phyloP scores from a whole-genome alignment of 2,888 invertebrate genomes.

The Alentia gelatinosa region DNA sequence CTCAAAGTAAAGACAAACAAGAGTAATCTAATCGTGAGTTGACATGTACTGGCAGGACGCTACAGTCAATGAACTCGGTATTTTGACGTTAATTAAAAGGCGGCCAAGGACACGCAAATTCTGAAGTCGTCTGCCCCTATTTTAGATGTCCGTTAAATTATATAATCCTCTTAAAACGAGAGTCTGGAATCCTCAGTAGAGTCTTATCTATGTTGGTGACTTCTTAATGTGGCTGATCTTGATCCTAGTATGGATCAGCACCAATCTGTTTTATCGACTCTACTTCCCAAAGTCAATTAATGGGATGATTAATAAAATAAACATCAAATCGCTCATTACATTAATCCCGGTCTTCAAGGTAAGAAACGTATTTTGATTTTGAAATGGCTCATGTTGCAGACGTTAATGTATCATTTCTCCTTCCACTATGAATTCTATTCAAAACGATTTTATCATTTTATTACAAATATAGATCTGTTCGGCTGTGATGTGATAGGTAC shows the following conservation, averaged over 20 bases:
- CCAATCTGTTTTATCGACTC: background rate
- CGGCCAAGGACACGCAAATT: background rate
- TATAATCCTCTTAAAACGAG: background rate
- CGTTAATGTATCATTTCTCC: too few relatives aligned
- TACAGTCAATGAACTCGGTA: background rate
- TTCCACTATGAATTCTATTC: too few relatives aligned
- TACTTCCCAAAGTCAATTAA: background rate
- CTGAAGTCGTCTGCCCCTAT: background rate
- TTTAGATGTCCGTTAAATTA: background rate
- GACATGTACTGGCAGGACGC: background rate
- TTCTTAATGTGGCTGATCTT: background rate
- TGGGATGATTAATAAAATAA: background rate
- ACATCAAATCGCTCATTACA: conserved; percentile 20
- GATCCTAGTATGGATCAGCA: background rate
- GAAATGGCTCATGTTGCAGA: too few relatives aligned
- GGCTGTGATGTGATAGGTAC: too few relatives aligned
- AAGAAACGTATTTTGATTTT: too few relatives aligned
- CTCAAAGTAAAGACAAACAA: background rate
- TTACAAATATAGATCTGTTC: too few relatives aligned
- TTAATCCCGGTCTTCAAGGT: background rate
- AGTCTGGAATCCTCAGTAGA: background rate
- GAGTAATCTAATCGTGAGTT: background rate
- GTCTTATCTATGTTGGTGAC: background rate
- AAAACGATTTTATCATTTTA: too few relatives aligned
- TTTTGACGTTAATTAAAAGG: background rate